Conservation (phyloP, 2,113 vertebrate species). For the Leptocoma aspasia region DNA sequence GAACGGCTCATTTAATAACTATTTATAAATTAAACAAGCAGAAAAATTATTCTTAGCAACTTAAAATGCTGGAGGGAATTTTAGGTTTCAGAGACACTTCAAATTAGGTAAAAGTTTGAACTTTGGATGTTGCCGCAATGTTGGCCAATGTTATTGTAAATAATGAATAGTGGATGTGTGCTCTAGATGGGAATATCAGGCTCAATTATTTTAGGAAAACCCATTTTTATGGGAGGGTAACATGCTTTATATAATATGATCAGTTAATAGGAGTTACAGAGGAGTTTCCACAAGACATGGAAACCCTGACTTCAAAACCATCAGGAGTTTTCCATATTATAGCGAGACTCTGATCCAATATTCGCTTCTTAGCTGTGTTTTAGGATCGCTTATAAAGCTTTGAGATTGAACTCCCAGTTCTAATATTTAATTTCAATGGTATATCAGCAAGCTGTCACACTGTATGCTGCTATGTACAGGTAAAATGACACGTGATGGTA, state of each 20-base stretch:
- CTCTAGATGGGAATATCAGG: background rate
- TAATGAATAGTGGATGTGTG: background rate
- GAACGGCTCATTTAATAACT: slow-evolving; percentile 57
- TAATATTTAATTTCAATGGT: background rate
- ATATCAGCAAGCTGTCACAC: background rate
- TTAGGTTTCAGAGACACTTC: background rate
- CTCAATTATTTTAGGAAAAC: background rate
- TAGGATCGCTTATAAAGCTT: background rate
- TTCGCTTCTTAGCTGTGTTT: background rate
- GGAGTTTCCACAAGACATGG: background rate
- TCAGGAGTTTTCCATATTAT: background rate
- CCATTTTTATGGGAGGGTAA: background rate
- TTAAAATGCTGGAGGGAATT: slow-evolving; percentile 20
- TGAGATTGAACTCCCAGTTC: background rate
- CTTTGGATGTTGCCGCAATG: background rate
- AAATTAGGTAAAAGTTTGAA: background rate
- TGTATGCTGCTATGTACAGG: background rate
- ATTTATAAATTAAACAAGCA: slow-evolving; percentile 53
- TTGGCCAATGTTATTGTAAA: background rate
- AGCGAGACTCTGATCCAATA: background rate
- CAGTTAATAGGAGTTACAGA: background rate
- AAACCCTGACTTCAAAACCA: background rate
- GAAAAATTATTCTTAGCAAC: slow-evolving; percentile 36
- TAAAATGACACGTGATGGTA: background rate
- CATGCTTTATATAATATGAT: background rate